Percentiles rank a stretch among this genome's conserved stretches.
Evolutionary conservation across 2,113 vertebrate genomes (phyloP).

Genomic region (Anseranas semipalmata): DNA sequence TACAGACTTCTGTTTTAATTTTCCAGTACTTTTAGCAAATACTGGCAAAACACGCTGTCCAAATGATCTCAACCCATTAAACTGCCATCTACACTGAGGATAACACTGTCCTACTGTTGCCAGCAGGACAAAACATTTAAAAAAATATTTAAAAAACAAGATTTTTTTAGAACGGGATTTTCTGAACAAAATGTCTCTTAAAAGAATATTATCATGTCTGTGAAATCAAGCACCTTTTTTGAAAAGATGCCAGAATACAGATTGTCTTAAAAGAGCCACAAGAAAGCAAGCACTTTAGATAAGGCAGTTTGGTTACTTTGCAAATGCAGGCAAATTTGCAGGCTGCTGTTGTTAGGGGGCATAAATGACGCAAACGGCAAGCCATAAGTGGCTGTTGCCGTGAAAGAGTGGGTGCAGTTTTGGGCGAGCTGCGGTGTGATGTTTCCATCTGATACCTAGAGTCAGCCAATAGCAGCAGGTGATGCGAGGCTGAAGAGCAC

Average conservation of each 20-base stretch:
- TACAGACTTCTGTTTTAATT: neutral
- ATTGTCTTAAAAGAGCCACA: neutral
- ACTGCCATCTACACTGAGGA: neutral
- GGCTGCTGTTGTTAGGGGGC: neutral
- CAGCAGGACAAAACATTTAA: neutral
- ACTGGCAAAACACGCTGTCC: neutral
- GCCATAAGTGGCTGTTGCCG: slow-evolving; percentile 21
- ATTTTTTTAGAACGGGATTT: neutral
- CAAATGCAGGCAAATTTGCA: slow-evolving; percentile 41
- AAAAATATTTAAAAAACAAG: neutral
- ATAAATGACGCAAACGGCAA: slow-evolving; percentile 49
- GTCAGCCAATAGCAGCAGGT: slow-evolving; percentile 59
- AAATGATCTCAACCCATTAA: neutral
- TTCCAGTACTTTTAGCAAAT: neutral
- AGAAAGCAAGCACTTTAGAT: slow-evolving; percentile 10
- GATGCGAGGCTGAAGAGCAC: slow-evolving; percentile 29
- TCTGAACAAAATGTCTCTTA: neutral
- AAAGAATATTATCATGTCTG: neutral
- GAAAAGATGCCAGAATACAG: neutral
- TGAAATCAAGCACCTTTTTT: neutral
- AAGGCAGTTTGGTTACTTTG: neutral
- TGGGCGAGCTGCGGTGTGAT: slow-evolving; percentile 62
- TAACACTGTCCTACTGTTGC: neutral
- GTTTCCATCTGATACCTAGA: slow-evolving; percentile 67
- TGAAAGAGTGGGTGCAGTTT: slow-evolving; percentile 50